Evolutionary conservation across 2,888 invertebrate genomes (phyloP).

Genomic region (Drosophila lutescens): DNA sequence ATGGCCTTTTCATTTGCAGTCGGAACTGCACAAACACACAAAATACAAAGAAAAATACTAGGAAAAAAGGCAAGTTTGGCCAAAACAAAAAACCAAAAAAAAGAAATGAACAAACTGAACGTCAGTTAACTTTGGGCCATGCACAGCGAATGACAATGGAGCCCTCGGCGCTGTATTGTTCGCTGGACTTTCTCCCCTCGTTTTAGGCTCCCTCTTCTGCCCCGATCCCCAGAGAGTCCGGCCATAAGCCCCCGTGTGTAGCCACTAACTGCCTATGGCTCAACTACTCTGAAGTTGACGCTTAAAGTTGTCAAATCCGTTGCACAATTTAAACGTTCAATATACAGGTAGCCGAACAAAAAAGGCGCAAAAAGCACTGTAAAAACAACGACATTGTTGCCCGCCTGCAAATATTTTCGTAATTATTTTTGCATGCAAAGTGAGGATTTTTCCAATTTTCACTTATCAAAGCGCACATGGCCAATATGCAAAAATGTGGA

Average conservation of each 20-base stretch:
- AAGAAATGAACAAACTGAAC: constrained; percentile 27
- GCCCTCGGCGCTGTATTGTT: constrained; percentile 45
- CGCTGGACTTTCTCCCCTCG: constrained; percentile 17
- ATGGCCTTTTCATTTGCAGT: constrained; percentile 79
- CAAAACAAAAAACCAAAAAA: constrained; percentile 27
- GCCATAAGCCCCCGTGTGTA: constrained; percentile 40
- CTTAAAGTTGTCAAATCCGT: constrained; percentile 73
- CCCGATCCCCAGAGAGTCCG: constrained; percentile 2
- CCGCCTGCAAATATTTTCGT: constrained; percentile 70
- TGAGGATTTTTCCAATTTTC: constrained; percentile 79
- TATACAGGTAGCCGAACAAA: constrained; percentile 15
- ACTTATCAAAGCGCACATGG: constrained; percentile 77
- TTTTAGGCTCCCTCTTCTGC: background rate
- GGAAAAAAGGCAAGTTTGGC: constrained; percentile 26
- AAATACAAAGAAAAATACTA: constrained; percentile 50
- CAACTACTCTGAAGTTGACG: constrained; percentile 55
- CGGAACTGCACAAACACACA: constrained; percentile 39
- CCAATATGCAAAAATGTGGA: constrained; percentile 70
- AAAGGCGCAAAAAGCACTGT: constrained; percentile 2
- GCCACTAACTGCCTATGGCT: constrained; percentile 60
- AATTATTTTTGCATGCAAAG: constrained; percentile 79
- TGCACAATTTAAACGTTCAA: constrained; percentile 72
- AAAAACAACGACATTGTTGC: constrained; percentile 34
- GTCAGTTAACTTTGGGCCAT: constrained; percentile 54
- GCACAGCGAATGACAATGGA: constrained; percentile 68